Percentiles rank a stretch among this genome's conserved stretches.
Conservation (phyloP, 2,797 vertebrate species). For the Melopsittacus undulatus region DNA sequence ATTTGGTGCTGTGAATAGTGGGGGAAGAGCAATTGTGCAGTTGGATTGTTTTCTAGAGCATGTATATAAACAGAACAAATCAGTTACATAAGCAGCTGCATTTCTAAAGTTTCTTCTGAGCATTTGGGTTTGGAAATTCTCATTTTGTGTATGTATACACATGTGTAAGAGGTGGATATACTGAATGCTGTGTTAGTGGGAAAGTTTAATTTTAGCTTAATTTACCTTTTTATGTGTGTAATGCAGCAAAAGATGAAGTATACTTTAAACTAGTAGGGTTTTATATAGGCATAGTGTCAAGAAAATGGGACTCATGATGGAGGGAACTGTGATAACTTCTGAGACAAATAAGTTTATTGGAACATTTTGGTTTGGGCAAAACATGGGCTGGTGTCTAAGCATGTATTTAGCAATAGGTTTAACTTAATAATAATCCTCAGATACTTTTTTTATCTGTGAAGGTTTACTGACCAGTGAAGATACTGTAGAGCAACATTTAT, state of each 20-base stretch:
- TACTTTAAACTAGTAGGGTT: not conserved
- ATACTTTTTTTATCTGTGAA: not conserved
- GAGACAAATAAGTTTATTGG: not conserved
- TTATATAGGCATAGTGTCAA: not conserved
- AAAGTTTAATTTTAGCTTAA: not conserved
- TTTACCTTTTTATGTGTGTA: not conserved
- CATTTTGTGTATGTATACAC: not conserved
- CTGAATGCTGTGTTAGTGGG: not conserved
- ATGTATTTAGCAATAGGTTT: not conserved
- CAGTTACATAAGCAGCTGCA: not conserved
- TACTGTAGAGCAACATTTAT: not conserved
- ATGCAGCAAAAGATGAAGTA: not conserved
- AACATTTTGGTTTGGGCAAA: not conserved
- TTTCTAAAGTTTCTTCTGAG: not conserved
- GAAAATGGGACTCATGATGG: not conserved
- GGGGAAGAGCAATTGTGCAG: not conserved
- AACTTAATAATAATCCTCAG: not conserved
- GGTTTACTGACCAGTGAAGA: not conserved
- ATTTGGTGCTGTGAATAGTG: slow-evolving; percentile 9
- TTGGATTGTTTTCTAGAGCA: slow-evolving; percentile 10
- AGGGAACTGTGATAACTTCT: not conserved
- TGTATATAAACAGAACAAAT: not conserved
- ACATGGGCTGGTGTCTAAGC: not conserved
- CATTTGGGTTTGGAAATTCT: not conserved
- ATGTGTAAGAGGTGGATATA: not conserved